These are phyloP conservation scores for Astyanax mexicanus DNA, from an alignment of 2,797 vertebrate genomes.

Conservation along the genomic window DNA sequence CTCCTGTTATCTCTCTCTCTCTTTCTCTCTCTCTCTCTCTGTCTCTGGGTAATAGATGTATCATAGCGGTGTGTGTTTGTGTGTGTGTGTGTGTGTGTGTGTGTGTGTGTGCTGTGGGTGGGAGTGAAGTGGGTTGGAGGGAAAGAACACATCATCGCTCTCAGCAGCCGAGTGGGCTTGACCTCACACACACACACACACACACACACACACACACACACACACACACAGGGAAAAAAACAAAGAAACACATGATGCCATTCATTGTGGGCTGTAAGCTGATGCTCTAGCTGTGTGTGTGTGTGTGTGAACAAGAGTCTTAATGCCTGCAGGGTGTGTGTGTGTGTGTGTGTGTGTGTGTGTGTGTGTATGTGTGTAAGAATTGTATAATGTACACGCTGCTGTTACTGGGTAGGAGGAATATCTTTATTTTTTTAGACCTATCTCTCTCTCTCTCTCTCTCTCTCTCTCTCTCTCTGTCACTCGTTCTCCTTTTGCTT, in stretches of 20 bases:
- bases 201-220: conserved; percentile 32
- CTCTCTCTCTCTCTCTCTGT: background rate
- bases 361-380: conserved; percentile 4
- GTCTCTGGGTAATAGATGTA: conserved; percentile 50
- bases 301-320: background rate
- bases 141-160: conserved; percentile 52
- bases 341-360: conserved; percentile 7
- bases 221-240: background rate
- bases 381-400: no score
- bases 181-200: conserved; percentile 45
- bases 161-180: conserved; percentile 45
- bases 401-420: conserved; percentile 6
- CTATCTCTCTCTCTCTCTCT: background rate
- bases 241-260: conserved; percentile 10
- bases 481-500: no score
- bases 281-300: background rate
- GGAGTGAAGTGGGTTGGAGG: conserved; percentile 54
- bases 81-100: conserved; percentile 48
- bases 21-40: background rate
- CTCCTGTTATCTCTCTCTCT: background rate
- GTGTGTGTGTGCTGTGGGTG: conserved; percentile 46
- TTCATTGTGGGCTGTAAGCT: background rate
- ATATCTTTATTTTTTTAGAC: background rate
- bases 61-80: conserved; percentile 47
- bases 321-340: background rate